Conservation (phyloP, 2,797 vertebrate species). For the Selene dorsalis region DNA sequence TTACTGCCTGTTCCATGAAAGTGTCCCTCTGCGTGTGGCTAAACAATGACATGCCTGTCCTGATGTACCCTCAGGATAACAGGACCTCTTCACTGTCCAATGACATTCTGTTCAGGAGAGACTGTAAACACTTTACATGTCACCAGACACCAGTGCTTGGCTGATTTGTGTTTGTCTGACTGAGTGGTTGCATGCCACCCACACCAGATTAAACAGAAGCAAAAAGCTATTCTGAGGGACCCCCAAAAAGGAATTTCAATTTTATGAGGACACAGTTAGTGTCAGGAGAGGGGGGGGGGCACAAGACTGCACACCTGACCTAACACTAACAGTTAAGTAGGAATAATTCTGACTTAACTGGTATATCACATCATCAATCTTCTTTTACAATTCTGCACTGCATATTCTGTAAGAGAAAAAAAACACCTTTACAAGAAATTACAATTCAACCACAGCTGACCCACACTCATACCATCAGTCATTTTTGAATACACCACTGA, state of each 20-base stretch:
- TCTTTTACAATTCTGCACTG: neutral
- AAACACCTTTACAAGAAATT: neutral
- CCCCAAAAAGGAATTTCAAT: neutral
- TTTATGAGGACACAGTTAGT: neutral
- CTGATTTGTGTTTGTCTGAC: neutral
- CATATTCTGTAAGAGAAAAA: neutral
- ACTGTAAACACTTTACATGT: constrained; percentile 31
- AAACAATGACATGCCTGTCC: constrained; percentile 25
- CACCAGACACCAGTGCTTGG: constrained; percentile 5
- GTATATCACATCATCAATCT: too few species aligned
- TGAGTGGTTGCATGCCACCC: neutral
- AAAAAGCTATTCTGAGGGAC: neutral
- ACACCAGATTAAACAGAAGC: constrained; percentile 7
- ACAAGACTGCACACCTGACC: neutral
- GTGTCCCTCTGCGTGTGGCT: constrained; percentile 5
- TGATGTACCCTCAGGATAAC: constrained; percentile 11
- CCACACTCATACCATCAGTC: neutral
- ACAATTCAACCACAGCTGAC: neutral
- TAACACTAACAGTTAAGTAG: too few species aligned
- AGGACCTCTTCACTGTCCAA: neutral
- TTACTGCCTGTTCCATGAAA: neutral
- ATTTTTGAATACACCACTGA: neutral
- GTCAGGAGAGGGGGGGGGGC: neutral
- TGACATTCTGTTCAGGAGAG: constrained; percentile 17
- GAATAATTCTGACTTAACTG: too few species aligned